A percentile compares a stretch with the other conserved stretches of the same genome.
Conservation (phyloP, 2,797 vertebrate genomes). For the Tragopan temminckii region DNA sequence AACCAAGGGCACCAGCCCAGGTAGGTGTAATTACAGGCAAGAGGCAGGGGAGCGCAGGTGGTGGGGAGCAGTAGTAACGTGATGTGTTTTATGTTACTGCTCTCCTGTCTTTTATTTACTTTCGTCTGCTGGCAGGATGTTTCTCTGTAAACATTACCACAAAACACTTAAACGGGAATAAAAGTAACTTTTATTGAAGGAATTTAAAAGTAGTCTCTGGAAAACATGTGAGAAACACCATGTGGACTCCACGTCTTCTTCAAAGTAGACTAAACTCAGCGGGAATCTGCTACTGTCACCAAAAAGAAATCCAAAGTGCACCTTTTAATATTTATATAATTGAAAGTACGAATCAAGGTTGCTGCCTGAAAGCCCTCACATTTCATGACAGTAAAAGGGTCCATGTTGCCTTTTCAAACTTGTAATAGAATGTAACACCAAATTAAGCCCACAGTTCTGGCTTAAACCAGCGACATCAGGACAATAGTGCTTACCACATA, state of each 20-base stretch:
- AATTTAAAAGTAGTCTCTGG: slow-evolving; percentile 75
- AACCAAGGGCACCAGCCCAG: background rate
- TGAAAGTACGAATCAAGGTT: slow-evolving; percentile 65
- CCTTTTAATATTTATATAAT: slow-evolving; percentile 72
- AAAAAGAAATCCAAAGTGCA: slow-evolving; percentile 64
- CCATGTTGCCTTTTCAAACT: slow-evolving; percentile 36
- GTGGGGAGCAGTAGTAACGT: slow-evolving; percentile 41
- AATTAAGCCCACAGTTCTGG: slow-evolving; percentile 60
- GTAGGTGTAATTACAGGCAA: background rate
- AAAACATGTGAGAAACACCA: slow-evolving; percentile 67
- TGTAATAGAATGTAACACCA: slow-evolving; percentile 40
- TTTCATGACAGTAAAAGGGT: slow-evolving; percentile 55
- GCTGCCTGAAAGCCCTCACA: slow-evolving; percentile 44
- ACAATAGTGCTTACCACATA: slow-evolving; percentile 60
- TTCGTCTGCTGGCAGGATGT: slow-evolving; percentile 55
- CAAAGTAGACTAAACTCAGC: slow-evolving; percentile 60
- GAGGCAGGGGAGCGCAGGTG: background rate
- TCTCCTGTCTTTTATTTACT: slow-evolving; percentile 61
- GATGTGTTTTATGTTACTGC: slow-evolving; percentile 44
- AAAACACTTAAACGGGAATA: slow-evolving; percentile 63
- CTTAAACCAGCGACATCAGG: slow-evolving; percentile 51
- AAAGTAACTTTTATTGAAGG: slow-evolving; percentile 73
- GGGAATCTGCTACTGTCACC: slow-evolving; percentile 63
- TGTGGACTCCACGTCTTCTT: slow-evolving; percentile 71
- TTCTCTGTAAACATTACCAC: slow-evolving; percentile 72